Base-by-base conservation (phyloP, 37 sponge, comb jelly and placozoan species). In the Axinella damicornis region DNA sequence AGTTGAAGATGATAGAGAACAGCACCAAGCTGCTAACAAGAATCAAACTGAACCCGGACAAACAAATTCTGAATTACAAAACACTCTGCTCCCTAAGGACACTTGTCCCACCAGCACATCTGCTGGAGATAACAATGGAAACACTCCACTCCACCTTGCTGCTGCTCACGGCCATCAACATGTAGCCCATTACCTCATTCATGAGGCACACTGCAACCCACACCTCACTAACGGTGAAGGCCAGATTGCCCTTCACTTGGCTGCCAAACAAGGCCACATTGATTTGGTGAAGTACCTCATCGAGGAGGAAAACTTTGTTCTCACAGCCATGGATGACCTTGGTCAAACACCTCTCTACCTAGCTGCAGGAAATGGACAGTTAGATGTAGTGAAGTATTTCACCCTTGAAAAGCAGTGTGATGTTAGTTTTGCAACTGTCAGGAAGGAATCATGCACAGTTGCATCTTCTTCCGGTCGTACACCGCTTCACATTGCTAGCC, bases 401-500 rank as follows among this genome's bases (percentile, higher is more conserved):
- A 53, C 55, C 30, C 34, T 19, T 34, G 19, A 32, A 67, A 67
- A 18, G 30, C 33, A 31, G 33, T 31, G 33, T 2, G 31, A 67
- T 67, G 5, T 6, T 34, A 31, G 33, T 27, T 28, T 67, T 35
- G 33, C 13, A 67, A 67, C 68, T 18, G 9, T 34, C 30, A 67
- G 46, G 4, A 46, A 9, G 9, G 46, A 46, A 46, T n/a, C n/a
- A n/a, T n/a, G n/a, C n/a, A 46, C 46, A 46, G 6, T 46, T 46
- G 6, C 46, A 46, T 46, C 9, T 46, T 46, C 68, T 34, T 31
- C 68, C 13, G 82, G 82, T 28, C 53, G 82, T 39, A 30, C 74
- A 52, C 65, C 73, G 21, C 40, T 83, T n/a, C 83, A 73, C 65
- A 63, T 61, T 72, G 83, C 74, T 31, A 28, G 71, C 32, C 73